These are phyloP conservation scores for Agonopterix arenella DNA, from an alignment of 2,888 invertebrate species.

Conservation along the genomic window DNA sequence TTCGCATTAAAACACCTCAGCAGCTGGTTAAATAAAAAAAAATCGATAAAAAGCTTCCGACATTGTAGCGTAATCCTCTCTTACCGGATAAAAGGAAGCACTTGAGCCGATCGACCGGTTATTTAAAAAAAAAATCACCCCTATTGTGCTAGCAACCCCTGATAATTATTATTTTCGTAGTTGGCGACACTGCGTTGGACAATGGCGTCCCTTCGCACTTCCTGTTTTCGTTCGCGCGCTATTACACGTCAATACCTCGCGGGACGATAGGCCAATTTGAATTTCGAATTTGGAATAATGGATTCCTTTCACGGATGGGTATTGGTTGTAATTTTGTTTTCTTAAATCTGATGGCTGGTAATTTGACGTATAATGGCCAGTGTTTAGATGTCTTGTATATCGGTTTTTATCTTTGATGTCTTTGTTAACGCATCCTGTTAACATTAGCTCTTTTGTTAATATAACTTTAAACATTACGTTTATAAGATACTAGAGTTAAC, in stretches of 20 bases:
- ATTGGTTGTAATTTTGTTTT: conserved; percentile 58
- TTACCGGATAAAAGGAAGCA: conserved; percentile 65
- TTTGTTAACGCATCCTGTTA: not conserved
- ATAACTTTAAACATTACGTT: too few relatives aligned
- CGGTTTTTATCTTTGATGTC: conserved; percentile 7
- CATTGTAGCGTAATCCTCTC: conserved; percentile 67
- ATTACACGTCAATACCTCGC: conserved; percentile 71
- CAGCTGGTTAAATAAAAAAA: conserved; percentile 51
- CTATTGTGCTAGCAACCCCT: conserved; percentile 62
- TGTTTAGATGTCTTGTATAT: conserved; percentile 8
- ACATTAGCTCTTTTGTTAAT: too few relatives aligned
- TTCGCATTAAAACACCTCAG: conserved; percentile 63
- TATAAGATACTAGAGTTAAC: too few relatives aligned
- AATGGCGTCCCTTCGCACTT: conserved; percentile 64
- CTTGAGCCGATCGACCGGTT: conserved; percentile 72
- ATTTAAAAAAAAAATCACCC: conserved; percentile 52
- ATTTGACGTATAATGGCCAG: conserved; percentile 15
- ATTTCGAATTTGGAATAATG: conserved; percentile 65
- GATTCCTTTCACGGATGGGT: conserved; percentile 48
- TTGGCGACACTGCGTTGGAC: conserved; percentile 71
- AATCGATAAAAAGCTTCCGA: conserved; percentile 41
- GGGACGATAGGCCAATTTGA: conserved; percentile 71
- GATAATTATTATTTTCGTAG: conserved; percentile 76
- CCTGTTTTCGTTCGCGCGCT: conserved; percentile 76
- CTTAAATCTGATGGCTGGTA: conserved; percentile 18